Conservation (phyloP, 2,113 vertebrate species). For the Murina feae region DNA sequence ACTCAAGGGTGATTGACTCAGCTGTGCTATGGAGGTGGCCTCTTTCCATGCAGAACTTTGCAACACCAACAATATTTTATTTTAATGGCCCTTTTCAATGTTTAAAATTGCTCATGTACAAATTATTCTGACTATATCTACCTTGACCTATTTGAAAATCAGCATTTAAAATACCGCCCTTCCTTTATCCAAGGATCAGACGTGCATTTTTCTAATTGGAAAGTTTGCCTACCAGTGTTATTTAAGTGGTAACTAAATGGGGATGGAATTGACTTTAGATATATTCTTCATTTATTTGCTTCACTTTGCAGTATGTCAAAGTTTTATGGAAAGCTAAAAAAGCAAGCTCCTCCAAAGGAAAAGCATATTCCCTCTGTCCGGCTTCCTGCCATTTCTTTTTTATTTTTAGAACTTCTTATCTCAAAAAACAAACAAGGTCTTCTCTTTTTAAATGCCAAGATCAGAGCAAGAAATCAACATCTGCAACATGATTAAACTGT, state of each 20-base stretch:
- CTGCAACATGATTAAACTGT: background rate
- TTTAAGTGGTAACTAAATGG: slow-evolving; percentile 52
- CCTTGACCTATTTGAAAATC: slow-evolving; percentile 11
- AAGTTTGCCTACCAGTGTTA: background rate
- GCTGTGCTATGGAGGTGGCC: background rate
- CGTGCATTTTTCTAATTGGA: slow-evolving; percentile 17
- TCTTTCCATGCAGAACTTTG: background rate
- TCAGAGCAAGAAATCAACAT: slow-evolving; percentile 49
- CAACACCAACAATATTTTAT: background rate
- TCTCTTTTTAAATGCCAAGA: slow-evolving; percentile 48
- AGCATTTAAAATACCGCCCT: background rate
- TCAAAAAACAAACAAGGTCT: slow-evolving; percentile 38
- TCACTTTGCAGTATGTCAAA: background rate
- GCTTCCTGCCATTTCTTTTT: background rate
- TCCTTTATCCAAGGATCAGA: background rate
- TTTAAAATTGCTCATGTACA: background rate
- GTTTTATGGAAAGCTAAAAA: background rate
- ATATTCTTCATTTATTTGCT: background rate
- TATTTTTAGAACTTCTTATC: background rate
- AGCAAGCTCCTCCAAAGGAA: background rate
- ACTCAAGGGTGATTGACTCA: background rate
- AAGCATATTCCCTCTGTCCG: background rate
- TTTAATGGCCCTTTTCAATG: background rate
- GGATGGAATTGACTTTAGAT: background rate
- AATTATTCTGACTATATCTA: background rate